Evolutionary conservation across 1,140 invertebrate species (phyloP).

Genomic region (Telenomus remus): DNA sequence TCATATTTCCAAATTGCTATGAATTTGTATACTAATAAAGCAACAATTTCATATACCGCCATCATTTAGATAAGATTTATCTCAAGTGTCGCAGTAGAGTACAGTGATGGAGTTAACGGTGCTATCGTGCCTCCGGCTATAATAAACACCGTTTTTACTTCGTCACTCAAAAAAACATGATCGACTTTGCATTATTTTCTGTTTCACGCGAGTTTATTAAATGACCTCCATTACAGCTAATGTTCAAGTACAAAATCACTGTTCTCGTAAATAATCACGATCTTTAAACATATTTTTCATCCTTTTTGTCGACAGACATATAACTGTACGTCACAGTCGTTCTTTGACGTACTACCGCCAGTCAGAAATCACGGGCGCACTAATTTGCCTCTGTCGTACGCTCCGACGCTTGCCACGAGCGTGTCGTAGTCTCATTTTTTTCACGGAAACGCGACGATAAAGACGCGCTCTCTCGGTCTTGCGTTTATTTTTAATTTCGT

Average conservation of each 20-base stretch:
- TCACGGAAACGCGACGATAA: conserved; percentile 17
- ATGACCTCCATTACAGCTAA: conserved; percentile 6
- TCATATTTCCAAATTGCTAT: conserved; percentile 44
- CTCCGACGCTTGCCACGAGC: conserved; percentile 21
- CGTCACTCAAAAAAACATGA: conserved; percentile 21
- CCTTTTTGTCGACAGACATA: too few relatives aligned
- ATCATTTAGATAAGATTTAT: conserved; percentile 48
- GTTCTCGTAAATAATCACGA: neutral
- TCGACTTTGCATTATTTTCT: conserved; percentile 26
- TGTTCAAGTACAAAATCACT: neutral
- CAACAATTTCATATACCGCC: conserved; percentile 31
- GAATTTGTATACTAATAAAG: conserved; percentile 49
- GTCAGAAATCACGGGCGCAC: conserved; percentile 7
- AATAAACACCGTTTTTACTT: conserved; percentile 42
- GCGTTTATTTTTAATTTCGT: conserved; percentile 25
- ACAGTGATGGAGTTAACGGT: conserved; percentile 38
- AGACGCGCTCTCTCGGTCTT: conserved; percentile 10
- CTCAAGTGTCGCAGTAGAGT: conserved; percentile 24
- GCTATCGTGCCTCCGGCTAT: conserved; percentile 10
- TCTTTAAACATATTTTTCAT: too few relatives aligned
- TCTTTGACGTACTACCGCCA: conserved; percentile 15
- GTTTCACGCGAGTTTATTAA: conserved; percentile 31
- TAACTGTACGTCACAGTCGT: conserved; percentile 4
- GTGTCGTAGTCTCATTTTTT: conserved; percentile 27
- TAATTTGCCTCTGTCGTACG: conserved; percentile 30